phyloP scores from a whole-genome alignment of 2,888 invertebrate genomes.

The Dynastes hyllus region DNA sequence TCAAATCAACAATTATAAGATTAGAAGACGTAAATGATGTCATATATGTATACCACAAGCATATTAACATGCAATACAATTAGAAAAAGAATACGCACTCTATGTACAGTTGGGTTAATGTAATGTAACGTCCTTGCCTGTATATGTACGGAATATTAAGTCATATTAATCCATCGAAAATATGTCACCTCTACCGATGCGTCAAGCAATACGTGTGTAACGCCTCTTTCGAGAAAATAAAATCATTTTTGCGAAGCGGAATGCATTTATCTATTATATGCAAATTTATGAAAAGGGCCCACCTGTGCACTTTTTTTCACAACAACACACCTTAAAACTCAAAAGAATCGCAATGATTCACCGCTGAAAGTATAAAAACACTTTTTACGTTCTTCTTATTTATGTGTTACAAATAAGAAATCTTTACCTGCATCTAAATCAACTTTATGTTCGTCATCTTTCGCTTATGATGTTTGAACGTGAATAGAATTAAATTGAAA shows the following conservation, averaged over 20 bases:
- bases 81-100: slow-evolving; percentile 45
- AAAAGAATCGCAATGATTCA: slow-evolving; percentile 42
- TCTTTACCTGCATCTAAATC: slow-evolving; percentile 3
- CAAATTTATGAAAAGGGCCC: slow-evolving; percentile 43
- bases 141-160: slow-evolving; percentile 42
- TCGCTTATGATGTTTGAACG: slow-evolving; percentile 10
- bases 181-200: slow-evolving; percentile 27
- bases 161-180: slow-evolving; percentile 42
- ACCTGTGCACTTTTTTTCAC: slow-evolving; percentile 33
- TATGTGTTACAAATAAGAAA: slow-evolving; percentile 33
- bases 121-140: slow-evolving; percentile 45
- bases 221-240: slow-evolving; percentile 38
- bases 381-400: slow-evolving; percentile 1
- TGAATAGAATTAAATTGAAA: neutral
- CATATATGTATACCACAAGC: slow-evolving; percentile 9
- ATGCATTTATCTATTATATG: slow-evolving; percentile 48
- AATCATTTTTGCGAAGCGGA: slow-evolving; percentile 2
- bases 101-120: slow-evolving; percentile 47
- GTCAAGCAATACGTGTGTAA: neutral
- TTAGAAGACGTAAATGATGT: slow-evolving; percentile 25
- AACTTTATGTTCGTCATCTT: slow-evolving; percentile 1
- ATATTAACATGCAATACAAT: slow-evolving; percentile 45
- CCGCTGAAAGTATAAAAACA: slow-evolving; percentile 8
- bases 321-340: slow-evolving; percentile 51
- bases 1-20: neutral